Base-by-base conservation (phyloP, 2,113 vertebrate genomes). In the Coregonus clupeaformis region DNA sequence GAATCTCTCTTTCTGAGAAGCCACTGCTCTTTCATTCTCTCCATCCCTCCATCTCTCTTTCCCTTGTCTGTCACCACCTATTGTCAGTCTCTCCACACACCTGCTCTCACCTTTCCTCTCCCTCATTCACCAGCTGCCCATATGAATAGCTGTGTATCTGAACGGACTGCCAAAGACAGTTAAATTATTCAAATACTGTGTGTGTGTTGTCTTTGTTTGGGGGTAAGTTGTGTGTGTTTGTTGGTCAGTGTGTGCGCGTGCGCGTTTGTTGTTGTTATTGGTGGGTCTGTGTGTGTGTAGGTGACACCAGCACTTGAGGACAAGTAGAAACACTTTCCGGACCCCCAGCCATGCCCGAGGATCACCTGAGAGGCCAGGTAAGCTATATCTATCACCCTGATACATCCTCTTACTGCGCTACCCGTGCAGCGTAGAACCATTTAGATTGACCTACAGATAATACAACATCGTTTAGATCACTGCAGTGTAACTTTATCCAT, bases 181-280 rank as follows among this genome's bases (percentile, higher is more conserved):
- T 92, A 64, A 91, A 93, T 94, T 91, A 94, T 93, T 94, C 84
- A 94, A 72, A 82, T 66, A 47, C 78, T 76, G 71, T 82, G 84
- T 65, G 42, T 82, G 83, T 65, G 45, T 18, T 52, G 12, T 52
- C 49, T 52, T 52, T 49, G 47, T 49, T 16, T 52, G 49, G 14
- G 49, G 49, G 6, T 52, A 52, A 52, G 49, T 52, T 52, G 4
- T 86, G 85, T 89, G 78, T 77, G 18, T 5, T 12, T 82, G 73
- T 80, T 57, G 45, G 30, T 73, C 73, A 69, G 68, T 55, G 67
- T 6, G 69, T 29, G 64, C 69, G 3, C 1, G 29, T 71, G 76
- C 68, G 68, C 16, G 14, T 24, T 49, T 64, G 29, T 76, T 77
- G 69, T 72, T 71, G 85, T 82, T 80, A 73, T 84, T 30, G 14